Evolutionary conservation across 2,797 vertebrate genomes (phyloP), one percentile per base, ranked within the genome.

Genomic region (Bovichtus diacanthus): DNA sequence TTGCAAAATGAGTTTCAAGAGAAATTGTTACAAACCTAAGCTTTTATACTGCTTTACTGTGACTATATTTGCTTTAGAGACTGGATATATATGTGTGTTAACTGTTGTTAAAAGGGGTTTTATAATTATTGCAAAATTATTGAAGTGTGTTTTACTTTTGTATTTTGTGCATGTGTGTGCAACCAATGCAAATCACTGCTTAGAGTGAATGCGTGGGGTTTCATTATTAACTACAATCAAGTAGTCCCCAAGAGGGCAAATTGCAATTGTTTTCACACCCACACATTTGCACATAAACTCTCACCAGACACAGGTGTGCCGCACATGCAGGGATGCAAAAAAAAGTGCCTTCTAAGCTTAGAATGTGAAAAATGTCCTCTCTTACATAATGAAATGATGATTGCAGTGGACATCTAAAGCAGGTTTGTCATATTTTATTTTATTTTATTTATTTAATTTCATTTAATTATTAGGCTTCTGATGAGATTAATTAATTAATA

Each of bases 211-310:
- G 74, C 4, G 44, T 63, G 44, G 56, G 27, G 23, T 72, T 82
- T 80, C 15, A 72, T 85, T 74, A 87, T 87, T 84, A 83, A 74
- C 70, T 53, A 29, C 66, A 59, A 78, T 78, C 49, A 69, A 82
- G 64, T 18, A 4, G 10, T 49, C 59, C 59, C 50, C 41, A 31
- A 73, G 75, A 13, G 66, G 63, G 73, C 21, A 70, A 60, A 62
- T 25, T 65, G 38, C 65, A 64, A 19, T 29, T 59, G 58, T 54
- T 44, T 21, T 54, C 56, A 55, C 25, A 25, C 63, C 67, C 53
- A 69, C 71, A 8, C 23, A 64, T 56, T 62, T 63, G 0, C 67
- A 25, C 68, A 62, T 1, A 38, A n/a, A 58, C 46, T 38, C 39
- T 82, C 43, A 36, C 23, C 69, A 73, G 60, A 77, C 59, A 43